Evolutionary conservation across 2,797 vertebrate species (phyloP).

Genomic region (Smutsia temminckii): DNA sequence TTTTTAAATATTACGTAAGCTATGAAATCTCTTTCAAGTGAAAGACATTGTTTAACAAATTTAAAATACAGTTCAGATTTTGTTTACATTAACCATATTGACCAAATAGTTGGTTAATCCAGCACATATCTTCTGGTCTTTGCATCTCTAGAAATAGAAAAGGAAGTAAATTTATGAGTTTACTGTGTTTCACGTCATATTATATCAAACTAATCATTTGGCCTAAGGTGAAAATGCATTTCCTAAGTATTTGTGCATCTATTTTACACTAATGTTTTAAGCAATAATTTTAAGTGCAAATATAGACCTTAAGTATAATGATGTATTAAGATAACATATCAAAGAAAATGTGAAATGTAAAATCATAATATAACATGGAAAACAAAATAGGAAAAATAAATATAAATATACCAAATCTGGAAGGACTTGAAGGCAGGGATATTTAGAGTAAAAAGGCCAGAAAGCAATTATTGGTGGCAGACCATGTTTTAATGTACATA

Average conservation of each 20-base stretch:
- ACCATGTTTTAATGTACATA: background rate
- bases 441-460: background rate
- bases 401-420: background rate
- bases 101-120: background rate
- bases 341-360: background rate
- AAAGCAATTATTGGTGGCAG: background rate
- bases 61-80: background rate
- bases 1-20: background rate
- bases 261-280: background rate
- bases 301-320: background rate
- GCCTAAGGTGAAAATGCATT: background rate
- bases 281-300: background rate
- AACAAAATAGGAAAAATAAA: background rate
- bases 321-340: background rate
- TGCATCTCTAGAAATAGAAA: background rate
- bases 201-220: background rate
- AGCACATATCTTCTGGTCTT: background rate
- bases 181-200: background rate
- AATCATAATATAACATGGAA: background rate
- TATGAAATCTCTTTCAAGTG: background rate
- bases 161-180: background rate
- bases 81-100: background rate
- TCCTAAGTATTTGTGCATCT: background rate
- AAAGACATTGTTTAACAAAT: background rate
- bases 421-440: background rate